Evolutionary conservation across 2,888 invertebrate species (phyloP).

Genomic region (Eumacrocentrus americanus): DNA sequence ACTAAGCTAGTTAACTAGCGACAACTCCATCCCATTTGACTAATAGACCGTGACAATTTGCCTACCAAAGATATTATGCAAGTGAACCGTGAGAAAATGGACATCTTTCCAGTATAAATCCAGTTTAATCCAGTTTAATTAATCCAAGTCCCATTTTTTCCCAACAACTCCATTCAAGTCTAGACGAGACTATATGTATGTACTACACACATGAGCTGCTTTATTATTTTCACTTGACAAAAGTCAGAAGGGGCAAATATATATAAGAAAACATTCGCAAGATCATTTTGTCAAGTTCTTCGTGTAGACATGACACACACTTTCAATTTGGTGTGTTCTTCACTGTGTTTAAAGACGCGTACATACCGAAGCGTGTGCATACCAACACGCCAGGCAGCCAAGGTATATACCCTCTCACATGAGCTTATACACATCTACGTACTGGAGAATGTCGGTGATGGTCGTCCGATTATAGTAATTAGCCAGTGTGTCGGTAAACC

Average conservation of each 20-base stretch:
- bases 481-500: constrained; percentile 48
- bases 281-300: constrained; percentile 16
- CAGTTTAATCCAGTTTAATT: too few species aligned
- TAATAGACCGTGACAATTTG: constrained; percentile 28
- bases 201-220: too few species aligned
- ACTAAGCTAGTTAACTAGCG: neutral
- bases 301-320: constrained; percentile 4
- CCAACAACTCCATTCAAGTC: too few species aligned
- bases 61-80: constrained; percentile 20
- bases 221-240: constrained; percentile 1
- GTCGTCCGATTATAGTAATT: constrained; percentile 47
- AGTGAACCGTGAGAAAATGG: constrained; percentile 24
- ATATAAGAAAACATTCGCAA: constrained; percentile 1
- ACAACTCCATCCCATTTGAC: constrained; percentile 21
- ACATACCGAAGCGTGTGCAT: constrained; percentile 16
- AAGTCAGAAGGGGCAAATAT: neutral
- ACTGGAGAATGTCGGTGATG: constrained; percentile 42
- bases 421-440: neutral
- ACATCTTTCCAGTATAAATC: constrained; percentile 22
- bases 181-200: too few species aligned
- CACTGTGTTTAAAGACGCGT: constrained; percentile 4
- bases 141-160: too few species aligned
- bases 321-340: constrained; percentile 3
- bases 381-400: neutral
- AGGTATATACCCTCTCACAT: neutral